Percentiles rank a stretch among this genome's conserved stretches.
Conservation (phyloP, 2,113 vertebrate species). For the Limnothrissa miodon region DNA sequence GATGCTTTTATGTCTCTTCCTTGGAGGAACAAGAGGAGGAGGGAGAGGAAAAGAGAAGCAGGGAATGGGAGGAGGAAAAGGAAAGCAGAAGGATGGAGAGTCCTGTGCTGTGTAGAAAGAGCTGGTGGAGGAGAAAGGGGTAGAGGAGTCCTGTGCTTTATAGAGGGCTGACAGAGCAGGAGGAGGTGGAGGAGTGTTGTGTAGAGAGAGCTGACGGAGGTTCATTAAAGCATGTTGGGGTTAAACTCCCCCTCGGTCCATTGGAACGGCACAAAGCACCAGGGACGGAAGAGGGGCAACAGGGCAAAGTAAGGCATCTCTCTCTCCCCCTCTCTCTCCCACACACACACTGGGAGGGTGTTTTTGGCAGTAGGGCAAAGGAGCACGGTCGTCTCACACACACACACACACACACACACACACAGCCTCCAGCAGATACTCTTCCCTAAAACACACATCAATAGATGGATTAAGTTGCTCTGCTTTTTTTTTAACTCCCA, state of each 20-base stretch:
- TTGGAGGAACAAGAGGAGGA: background rate
- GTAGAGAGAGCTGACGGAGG: too few relatives aligned
- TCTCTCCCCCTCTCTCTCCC: too few relatives aligned
- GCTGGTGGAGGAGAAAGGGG: background rate
- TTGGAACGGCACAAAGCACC: constrained; percentile 17
- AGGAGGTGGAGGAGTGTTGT: too few relatives aligned
- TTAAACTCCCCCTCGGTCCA: constrained; percentile 23
- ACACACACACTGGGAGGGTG: constrained; percentile 14
- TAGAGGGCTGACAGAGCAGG: too few relatives aligned
- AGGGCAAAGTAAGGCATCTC: too few relatives aligned
- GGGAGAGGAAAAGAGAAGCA: background rate
- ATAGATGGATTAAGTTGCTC: constrained; percentile 48
- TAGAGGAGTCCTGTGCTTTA: too few relatives aligned
- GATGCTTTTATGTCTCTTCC: too few relatives aligned
- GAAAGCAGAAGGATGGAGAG: too few relatives aligned
- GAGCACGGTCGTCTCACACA: constrained; percentile 37
- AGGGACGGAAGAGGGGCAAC: constrained; percentile 25
- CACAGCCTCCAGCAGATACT: constrained; percentile 40
- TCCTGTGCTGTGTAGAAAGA: too few relatives aligned
- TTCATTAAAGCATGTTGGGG: constrained; percentile 41
- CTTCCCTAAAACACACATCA: constrained; percentile 37
- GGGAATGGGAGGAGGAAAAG: background rate
- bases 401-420: constrained; percentile 3
- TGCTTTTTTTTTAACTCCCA: too few relatives aligned
- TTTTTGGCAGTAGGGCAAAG: constrained; percentile 49